phyloP scores from a whole-genome alignment of 1,140 invertebrate species.

The Drosophila grimshawi region DNA sequence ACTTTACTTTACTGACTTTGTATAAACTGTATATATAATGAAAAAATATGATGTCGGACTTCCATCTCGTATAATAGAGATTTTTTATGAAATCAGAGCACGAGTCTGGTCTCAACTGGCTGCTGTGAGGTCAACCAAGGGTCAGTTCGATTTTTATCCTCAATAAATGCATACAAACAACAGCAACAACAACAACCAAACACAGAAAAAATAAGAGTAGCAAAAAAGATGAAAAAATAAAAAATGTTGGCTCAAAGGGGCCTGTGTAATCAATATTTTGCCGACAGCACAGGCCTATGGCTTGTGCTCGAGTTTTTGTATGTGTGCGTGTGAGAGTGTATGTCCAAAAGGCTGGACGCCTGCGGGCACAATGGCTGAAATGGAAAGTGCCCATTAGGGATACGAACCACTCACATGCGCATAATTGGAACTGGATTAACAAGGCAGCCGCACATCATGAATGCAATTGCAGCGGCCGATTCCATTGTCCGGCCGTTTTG shows the following conservation, averaged over 20 bases:
- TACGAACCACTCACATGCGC: constrained; percentile 70
- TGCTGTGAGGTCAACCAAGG: constrained; percentile 52
- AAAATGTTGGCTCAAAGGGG: constrained; percentile 28
- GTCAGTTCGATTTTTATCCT: constrained; percentile 72
- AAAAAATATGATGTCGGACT: background rate
- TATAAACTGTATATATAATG: too few species aligned
- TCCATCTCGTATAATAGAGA: background rate
- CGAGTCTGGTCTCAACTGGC: constrained; percentile 11
- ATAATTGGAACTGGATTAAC: constrained; percentile 82
- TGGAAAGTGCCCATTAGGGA: constrained; percentile 79
- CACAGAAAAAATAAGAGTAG: constrained; percentile 20
- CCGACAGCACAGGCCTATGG: constrained; percentile 51
- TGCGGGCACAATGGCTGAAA: constrained; percentile 64
- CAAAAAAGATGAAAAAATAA: constrained; percentile 9
- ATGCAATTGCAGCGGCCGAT: constrained; percentile 50
- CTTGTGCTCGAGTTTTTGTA: constrained; percentile 2
- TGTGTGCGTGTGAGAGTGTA: constrained; percentile 15
- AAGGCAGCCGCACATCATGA: constrained; percentile 57
- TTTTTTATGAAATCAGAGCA: constrained; percentile 23
- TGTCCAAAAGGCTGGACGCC: constrained; percentile 32
- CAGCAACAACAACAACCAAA: constrained; percentile 26
- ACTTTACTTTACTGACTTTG: too few species aligned
- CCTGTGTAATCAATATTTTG: constrained; percentile 79
- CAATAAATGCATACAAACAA: constrained; percentile 48
- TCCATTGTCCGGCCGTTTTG: constrained; percentile 59